These are phyloP conservation scores for Cariama cristata DNA, from an alignment of 2,113 vertebrate genomes.

Conservation along the genomic window DNA sequence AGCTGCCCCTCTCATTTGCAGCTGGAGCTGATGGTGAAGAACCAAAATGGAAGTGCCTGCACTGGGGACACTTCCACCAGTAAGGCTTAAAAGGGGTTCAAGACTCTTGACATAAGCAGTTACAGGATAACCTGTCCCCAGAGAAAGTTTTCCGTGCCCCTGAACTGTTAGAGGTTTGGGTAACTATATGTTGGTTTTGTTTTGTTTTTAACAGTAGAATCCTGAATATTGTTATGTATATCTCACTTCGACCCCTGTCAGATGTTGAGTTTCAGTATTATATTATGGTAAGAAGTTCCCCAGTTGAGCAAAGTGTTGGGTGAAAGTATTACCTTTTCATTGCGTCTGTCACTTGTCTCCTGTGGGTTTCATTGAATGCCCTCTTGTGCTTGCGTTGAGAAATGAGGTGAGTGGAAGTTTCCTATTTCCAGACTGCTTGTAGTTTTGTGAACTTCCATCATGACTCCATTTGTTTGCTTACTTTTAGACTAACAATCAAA, in stretches of 20 bases:
- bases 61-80: neutral
- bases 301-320: neutral
- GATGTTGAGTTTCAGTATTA: neutral
- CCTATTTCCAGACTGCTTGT: neutral
- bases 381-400: neutral
- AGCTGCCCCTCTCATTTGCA: neutral
- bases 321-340: neutral
- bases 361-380: neutral
- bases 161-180: neutral
- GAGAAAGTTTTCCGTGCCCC: neutral
- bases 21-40: neutral
- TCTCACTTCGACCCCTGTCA: neutral
- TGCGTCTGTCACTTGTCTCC: neutral
- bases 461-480: neutral
- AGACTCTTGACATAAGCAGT: neutral
- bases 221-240: neutral
- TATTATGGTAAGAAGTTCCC: neutral
- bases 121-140: neutral
- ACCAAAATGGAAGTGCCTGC: neutral
- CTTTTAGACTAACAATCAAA: neutral
- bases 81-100: neutral
- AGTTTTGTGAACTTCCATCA: neutral
- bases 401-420: neutral
- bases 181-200: neutral
- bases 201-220: neutral